Conservation (phyloP, 1,140 invertebrate genomes). For the Archivesica marissinica region DNA sequence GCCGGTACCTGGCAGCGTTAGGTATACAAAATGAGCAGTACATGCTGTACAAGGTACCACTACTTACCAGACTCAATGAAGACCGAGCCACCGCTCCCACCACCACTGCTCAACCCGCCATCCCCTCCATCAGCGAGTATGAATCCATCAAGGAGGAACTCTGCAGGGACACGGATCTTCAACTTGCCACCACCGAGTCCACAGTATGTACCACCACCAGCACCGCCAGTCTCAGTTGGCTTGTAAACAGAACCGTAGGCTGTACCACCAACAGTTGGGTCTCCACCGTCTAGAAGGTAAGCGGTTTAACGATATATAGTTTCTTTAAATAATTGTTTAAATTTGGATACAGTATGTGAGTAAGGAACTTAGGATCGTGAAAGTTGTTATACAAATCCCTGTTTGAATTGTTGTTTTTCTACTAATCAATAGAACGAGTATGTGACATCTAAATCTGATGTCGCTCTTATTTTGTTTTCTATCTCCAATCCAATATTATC, state of each 20-base stretch:
- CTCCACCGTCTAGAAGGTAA: slow-evolving; percentile 4
- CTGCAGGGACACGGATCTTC: slow-evolving; percentile 67
- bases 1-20: no score
- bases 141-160: slow-evolving; percentile 70
- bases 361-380: no score
- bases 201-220: slow-evolving; percentile 57
- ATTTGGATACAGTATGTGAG: no score
- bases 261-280: slow-evolving; percentile 47
- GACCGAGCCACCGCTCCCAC: slow-evolving; percentile 73
- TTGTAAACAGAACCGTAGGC: slow-evolving; percentile 72
- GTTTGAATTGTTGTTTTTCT: no score
- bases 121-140: slow-evolving; percentile 66
- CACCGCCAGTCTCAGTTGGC: slow-evolving; percentile 40
- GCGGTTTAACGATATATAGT: not conserved
- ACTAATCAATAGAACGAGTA: no score
- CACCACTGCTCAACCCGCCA: slow-evolving; percentile 63
- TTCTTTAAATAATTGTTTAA: no score
- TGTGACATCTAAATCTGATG: no score
- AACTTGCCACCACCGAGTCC: slow-evolving; percentile 67
- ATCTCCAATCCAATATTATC: no score
- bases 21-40: no score
- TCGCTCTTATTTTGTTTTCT: no score
- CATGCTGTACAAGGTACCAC: no score
- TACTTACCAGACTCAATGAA: slow-evolving; percentile 69
- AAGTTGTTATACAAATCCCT: no score